Evolutionary conservation across 53 echinoderm and acorn worm species (phyloP).

Genomic region (Patiria pectinifera): DNA sequence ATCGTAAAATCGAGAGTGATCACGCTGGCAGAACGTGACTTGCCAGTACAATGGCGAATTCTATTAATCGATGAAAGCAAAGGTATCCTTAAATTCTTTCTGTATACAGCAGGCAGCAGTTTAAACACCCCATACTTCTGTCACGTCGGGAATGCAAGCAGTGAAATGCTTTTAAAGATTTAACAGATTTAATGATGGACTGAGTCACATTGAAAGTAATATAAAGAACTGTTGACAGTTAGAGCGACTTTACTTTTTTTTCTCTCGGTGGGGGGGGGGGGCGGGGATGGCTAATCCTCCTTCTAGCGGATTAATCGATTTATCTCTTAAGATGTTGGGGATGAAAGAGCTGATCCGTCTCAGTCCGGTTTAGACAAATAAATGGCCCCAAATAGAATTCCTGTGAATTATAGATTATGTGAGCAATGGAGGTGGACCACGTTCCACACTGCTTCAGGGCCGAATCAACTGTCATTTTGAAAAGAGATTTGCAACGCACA

Average conservation of each 20-base stretch:
- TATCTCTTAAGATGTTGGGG: neutral
- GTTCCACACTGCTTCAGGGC: no score
- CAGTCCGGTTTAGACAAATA: neutral
- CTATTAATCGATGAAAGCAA: no score
- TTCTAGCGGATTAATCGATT: constrained; percentile 19
- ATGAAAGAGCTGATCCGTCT: neutral
- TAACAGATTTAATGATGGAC: constrained; percentile 13
- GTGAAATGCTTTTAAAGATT: neutral
- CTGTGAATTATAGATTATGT: neutral
- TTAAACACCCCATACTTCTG: no score
- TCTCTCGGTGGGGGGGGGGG: neutral
- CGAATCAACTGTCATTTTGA: no score
- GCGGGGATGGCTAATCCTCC: neutral
- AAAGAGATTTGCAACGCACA: no score
- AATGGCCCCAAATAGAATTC: neutral
- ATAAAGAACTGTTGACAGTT: constrained; percentile 14
- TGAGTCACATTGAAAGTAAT: neutral
- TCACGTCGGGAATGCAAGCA: no score
- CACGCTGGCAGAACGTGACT: no score
- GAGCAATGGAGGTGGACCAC: neutral
- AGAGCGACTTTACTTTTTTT: neutral
- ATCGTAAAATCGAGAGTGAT: no score
- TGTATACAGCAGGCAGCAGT: no score
- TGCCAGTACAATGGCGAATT: no score
- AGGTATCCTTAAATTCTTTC: no score